A percentile compares a stretch with the other conserved stretches of the same genome.
phyloP scores from a whole-genome alignment of 2,797 vertebrate genomes.

The Malurus leucopterus region DNA sequence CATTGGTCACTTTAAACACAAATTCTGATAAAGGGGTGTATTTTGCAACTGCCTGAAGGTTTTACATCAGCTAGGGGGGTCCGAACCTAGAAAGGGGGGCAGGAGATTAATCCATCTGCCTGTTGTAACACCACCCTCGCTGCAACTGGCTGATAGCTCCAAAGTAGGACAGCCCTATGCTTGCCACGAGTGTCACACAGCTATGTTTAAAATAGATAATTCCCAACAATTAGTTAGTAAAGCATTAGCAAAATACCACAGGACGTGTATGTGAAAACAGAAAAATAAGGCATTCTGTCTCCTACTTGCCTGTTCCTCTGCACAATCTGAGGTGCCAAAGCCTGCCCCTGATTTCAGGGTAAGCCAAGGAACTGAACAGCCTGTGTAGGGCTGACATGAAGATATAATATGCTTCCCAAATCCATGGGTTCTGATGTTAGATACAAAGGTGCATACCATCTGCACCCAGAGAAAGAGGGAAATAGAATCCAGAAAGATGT shows the following conservation, averaged over 20 bases:
- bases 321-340: neutral
- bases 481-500: neutral
- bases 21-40: too few relatives aligned
- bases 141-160: too few relatives aligned
- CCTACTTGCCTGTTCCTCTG: fast-evolving
- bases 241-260: neutral
- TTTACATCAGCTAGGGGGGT: too few relatives aligned
- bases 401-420: neutral
- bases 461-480: neutral
- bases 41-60: too few relatives aligned
- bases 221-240: neutral
- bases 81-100: too few relatives aligned
- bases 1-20: too few relatives aligned
- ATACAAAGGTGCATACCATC: neutral
- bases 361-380: neutral
- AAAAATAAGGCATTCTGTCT: neutral
- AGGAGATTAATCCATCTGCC: too few relatives aligned
- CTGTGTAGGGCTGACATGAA: neutral
- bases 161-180: too few relatives aligned
- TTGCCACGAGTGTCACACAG: too few relatives aligned
- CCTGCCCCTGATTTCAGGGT: neutral
- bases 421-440: neutral
- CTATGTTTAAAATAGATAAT: too few relatives aligned
- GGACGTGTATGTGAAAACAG: neutral
- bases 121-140: too few relatives aligned